Evolutionary conservation across 2,113 vertebrate species (phyloP), one percentile per base, ranked within the genome.

Genomic region (Barbus barbus): DNA sequence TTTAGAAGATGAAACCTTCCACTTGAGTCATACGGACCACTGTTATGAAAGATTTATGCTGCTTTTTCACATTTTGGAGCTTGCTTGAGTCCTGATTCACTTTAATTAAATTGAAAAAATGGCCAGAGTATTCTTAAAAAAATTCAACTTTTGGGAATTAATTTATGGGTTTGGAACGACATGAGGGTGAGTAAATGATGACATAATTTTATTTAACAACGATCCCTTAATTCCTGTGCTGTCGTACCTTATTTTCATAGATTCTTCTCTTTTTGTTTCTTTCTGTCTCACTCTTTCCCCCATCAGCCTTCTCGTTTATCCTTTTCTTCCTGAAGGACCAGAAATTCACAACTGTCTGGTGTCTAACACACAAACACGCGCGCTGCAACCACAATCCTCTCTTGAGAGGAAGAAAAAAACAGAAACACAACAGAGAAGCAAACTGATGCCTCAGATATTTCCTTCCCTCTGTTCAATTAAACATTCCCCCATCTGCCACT

Each of bases 381-480:
- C 60, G 13, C 31, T 24, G 48, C 24, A 74, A 81, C 71, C 75
- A 41, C 72, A 60, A 71, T 84, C 83, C 83, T 89, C 90, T 91
- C 88, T 91, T 88, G 92, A 90, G 91, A 56, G n/a, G 3, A 13
- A 78, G 44, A 90, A 83, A 92, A 86, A 53, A 69, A 67, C 80
- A 89, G 86, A 89, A 89, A 91, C 83, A 83, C 88, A 75, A 85
- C 81, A 81, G 83, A 90, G 44, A 60, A 63, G 69, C 89, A 89
- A 91, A 90, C 87, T 83, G 87, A 91, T 86, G 88, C 90, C 89
- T 92, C 89, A 88, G 89, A 92, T 92, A 78, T 81, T 92, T 92
- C 90, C 91, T 90, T 91, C 90, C 91, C 88, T 90, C 91, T 93
- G 91, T 92, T 93, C 90, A 93, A 94, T 94, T 93, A 93, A 94